Evolutionary conservation across 1,140 invertebrate genomes (phyloP), one percentile per base, ranked within the genome.

Genomic region (Uloborus diversus): DNA sequence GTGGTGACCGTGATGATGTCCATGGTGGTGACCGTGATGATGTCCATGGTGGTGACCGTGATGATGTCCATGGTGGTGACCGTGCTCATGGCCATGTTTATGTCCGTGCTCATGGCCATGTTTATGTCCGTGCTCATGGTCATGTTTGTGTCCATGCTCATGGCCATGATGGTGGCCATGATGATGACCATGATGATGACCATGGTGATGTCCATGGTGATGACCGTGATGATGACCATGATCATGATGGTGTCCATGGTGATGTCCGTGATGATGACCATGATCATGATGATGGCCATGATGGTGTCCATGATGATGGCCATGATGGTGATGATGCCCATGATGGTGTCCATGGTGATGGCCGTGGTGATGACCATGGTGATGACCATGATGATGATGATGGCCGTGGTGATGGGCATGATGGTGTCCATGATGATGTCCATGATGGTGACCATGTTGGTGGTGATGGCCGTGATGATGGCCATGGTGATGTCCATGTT

Each of bases 331-430:
- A 1, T 25, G 17, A 27, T 70, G 68, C 4, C 23, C 5, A 20
- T 70, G 68, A 17, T 57, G 49, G 25, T 70, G 66, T 1, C 30
- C 30, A 35, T 70, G 68, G 7, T 57, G 30, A 14, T 70, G 68
- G 11, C 30, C 51, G n/a, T 70, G 68, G 0, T 57, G 51, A 9
- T 70, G 68, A 37, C 27, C 30, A 32, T 66, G 61, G 88, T 91
- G 80, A 89, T 70, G 68, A 9, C 27, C 1, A 25, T 70, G 68
- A 7, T 57, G 28, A 35, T 70, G 66, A 0, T 33, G 33, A 7
- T n/a, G n/a, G n/a, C n/a, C n/a, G n/a, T n/a, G n/a, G n/a, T n/a
- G n/a, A n/a, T n/a, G n/a, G n/a, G n/a, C n/a, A n/a, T n/a, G n/a
- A n/a, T n/a, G n/a, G n/a, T n/a, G n/a, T n/a, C n/a, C n/a, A n/a